phyloP scores from a whole-genome alignment of 1,140 invertebrate genomes.

The Pectinophora gossypiella region DNA sequence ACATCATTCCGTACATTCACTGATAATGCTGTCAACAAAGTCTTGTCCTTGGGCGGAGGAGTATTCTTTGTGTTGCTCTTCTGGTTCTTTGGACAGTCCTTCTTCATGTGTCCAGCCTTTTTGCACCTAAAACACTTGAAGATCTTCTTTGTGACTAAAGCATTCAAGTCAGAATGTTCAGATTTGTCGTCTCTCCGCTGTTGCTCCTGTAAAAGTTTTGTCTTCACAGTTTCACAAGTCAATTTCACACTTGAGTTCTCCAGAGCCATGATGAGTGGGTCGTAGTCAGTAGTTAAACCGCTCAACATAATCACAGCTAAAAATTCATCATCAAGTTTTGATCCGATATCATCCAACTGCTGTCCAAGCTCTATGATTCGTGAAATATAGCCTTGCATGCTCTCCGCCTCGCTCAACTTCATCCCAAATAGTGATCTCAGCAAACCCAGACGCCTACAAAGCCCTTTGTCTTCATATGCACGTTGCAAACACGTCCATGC shows the following conservation, averaged over 20 bases:
- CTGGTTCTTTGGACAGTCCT: constrained; percentile 5
- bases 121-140: constrained; percentile 5
- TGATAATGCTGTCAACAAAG: not conserved
- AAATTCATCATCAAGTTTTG: constrained; percentile 15
- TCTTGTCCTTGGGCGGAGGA: not conserved
- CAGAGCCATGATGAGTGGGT: constrained; percentile 14
- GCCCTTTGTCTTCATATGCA: constrained; percentile 23
- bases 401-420: constrained; percentile 2
- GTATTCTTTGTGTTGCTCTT: not conserved
- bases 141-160: not conserved
- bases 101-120: constrained; percentile 4
- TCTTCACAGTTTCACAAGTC: constrained; percentile 10
- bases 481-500: constrained; percentile 16
- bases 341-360: constrained; percentile 8
- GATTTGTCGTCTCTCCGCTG: not conserved
- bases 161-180: not conserved
- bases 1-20: not conserved
- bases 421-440: constrained; percentile 15
- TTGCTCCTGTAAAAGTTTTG: constrained; percentile 14
- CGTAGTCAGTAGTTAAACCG: constrained; percentile 13
- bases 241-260: constrained; percentile 11
- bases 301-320: constrained; percentile 16
- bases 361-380: not conserved
- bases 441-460: constrained; percentile 13
- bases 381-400: not conserved